Evolutionary conservation across 2,113 vertebrate species (phyloP), one percentile per base, ranked within the genome.

Genomic region (Meles meles): DNA sequence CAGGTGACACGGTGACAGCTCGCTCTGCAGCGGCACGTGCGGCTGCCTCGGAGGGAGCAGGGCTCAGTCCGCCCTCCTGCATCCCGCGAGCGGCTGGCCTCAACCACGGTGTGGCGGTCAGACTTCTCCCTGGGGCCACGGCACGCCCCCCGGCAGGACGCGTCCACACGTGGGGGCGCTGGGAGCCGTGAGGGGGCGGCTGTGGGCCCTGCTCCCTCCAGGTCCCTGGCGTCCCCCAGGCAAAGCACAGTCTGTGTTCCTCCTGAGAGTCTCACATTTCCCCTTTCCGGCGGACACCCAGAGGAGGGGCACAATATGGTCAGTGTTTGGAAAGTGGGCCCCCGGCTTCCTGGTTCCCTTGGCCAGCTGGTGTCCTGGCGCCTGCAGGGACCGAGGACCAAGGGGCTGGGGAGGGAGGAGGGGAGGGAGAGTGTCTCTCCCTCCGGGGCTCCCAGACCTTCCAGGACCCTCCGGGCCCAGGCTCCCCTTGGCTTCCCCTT

Each of bases 21-120:
- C 4, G 18, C 67, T 69, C 67, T 69, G 3, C 0, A 0, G 17
- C 5, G 39, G 21, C 37, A n/a, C 6, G 7, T 49, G 1, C 0
- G 63, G 63, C 71, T 31, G 59, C 57, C 59, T 1, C 5, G 21
- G 6, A 0, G 31, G 63, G 79, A n/a, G 29, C 13, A 8, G 4
- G 76, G 59, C 23, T 23, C 0, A 10, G 55, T 13, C 0, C 15
- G 4, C 29, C 25, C 2, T 52, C 44, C 59, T 17, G 9, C 2
- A 0, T 25, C 87, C 39, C 9, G 13, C 3, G 17, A 37, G 67
- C 34, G 0, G 34, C 63, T 31, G 14, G 31, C 63, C 31, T 65
- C 63, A 3, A 67, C 31, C 63, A 34, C 29, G 14, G 25, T 14
- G 27, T 29, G 61, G 27, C 1, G 2, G 25, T 10, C 39, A 17